A percentile compares a stretch with the other conserved stretches of the same genome.
Evolutionary conservation across 2,797 vertebrate species (phyloP).

Genomic region (Chrysocyon brachyurus): DNA sequence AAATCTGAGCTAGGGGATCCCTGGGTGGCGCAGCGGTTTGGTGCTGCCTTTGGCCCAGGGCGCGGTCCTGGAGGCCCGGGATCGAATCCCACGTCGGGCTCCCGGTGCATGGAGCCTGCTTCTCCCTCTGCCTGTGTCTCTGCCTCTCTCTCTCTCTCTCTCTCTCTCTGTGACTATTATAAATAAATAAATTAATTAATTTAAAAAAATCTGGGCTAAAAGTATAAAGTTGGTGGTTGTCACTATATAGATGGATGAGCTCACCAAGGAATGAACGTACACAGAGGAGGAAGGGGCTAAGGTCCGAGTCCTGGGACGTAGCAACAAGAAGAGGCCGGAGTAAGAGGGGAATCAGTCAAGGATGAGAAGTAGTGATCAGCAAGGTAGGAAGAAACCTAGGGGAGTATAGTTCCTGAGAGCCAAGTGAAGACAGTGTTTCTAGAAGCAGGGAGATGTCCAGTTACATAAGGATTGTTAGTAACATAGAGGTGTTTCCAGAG

Average conservation of each 20-base stretch:
- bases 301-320: neutral
- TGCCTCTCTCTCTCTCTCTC: no score
- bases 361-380: neutral
- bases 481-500: neutral
- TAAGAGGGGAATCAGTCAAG: no score
- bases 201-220: neutral
- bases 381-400: neutral
- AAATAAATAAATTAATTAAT: no score
- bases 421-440: neutral
- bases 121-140: no score
- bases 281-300: neutral
- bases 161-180: no score
- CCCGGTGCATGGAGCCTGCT: no score
- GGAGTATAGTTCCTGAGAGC: neutral
- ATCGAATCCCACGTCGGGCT: no score
- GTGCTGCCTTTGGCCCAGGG: no score
- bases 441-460: neutral
- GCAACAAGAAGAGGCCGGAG: neutral
- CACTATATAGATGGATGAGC: neutral
- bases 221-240: neutral
- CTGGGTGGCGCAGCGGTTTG: no score
- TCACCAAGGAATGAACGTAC: neutral
- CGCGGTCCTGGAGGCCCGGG: no score
- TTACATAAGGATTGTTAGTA: neutral
- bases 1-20: neutral